Conservation (phyloP, 2,888 invertebrate genomes). For the Electrophaes corylata region DNA sequence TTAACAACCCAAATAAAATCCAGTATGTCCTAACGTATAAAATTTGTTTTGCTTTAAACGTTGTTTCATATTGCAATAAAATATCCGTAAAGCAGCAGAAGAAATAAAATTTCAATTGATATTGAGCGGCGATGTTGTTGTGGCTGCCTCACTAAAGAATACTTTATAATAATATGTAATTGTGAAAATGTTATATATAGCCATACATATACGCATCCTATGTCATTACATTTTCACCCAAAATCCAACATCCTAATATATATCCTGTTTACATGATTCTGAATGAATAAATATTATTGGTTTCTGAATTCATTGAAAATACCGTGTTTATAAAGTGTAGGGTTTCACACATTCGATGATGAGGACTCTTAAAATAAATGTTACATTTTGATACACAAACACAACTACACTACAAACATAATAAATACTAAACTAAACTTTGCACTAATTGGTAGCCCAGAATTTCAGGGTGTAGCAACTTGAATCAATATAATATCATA, state of each 20-base stretch:
- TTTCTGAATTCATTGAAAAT: no score
- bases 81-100: background rate
- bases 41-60: constrained; percentile 3
- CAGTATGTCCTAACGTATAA: background rate
- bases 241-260: no score
- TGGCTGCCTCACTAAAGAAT: background rate
- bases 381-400: no score
- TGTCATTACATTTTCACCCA: no score
- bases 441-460: constrained; percentile 7
- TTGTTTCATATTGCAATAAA: background rate
- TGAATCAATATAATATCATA: background rate
- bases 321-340: no score
- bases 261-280: no score
- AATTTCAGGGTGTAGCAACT: constrained; percentile 16
- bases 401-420: no score
- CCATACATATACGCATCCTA: no score
- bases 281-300: no score
- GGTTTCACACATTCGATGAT: no score
- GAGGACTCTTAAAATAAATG: no score
- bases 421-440: background rate
- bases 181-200: background rate
- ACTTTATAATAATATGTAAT: background rate
- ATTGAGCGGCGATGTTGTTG: background rate
- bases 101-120: background rate
- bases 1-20: constrained; percentile 15